Percentiles rank a stretch among this genome's conserved stretches.
Evolutionary conservation across 2,888 invertebrate species (phyloP).

Genomic region (Dicyrtoma fusca): DNA sequence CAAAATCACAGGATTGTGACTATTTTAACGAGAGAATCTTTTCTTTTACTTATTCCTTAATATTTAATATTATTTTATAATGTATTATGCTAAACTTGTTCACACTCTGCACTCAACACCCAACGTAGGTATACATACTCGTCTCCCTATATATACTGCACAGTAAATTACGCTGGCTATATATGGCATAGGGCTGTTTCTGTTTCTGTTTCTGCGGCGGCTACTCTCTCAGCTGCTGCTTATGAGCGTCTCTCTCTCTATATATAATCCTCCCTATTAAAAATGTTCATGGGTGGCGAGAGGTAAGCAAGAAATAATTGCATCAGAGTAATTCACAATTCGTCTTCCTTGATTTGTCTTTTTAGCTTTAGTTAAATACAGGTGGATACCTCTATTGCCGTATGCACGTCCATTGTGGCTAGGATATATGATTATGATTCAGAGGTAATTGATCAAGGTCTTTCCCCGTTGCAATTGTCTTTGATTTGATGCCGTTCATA

Average conservation of each 20-base stretch:
- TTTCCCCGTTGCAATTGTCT: conserved; percentile 13
- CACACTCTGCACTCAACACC: neutral
- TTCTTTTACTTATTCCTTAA: neutral
- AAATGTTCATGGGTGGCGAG: conserved; percentile 33
- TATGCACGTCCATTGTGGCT: no score
- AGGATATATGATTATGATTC: neutral
- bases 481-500: no score
- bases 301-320: conserved; percentile 22
- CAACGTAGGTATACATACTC: neutral
- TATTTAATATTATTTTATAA: no score
- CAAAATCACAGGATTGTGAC: conserved; percentile 32
- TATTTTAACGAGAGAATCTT: conserved; percentile 25
- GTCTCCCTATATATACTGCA: neutral
- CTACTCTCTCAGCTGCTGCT: no score
- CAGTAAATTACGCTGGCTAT: neutral
- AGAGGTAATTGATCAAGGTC: conserved; percentile 33
- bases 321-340: conserved; percentile 23
- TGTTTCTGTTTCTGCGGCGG: neutral
- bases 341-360: conserved; percentile 38
- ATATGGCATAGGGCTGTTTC: neutral
- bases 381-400: no score
- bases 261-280: neutral
- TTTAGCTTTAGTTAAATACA: no score
- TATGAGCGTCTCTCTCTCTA: no score
- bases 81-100: no score